Percentiles rank a stretch among this genome's conserved stretches.
Evolutionary conservation across 2,113 vertebrate species (phyloP).

Genomic region (Vulpes lagopus): DNA sequence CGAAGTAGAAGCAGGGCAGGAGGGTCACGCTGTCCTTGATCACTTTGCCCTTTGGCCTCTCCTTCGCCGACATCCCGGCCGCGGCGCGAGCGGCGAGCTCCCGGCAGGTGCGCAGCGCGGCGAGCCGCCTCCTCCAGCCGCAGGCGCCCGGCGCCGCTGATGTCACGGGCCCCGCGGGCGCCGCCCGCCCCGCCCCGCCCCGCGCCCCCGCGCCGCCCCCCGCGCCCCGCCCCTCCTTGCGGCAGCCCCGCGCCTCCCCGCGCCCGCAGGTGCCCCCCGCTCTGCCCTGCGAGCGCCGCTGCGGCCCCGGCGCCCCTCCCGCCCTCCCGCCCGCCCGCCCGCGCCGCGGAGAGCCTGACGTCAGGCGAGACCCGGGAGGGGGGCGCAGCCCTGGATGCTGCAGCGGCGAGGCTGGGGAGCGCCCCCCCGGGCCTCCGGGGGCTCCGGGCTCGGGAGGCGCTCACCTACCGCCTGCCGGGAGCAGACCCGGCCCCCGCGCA

Average conservation of each 20-base stretch:
- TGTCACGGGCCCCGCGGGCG: slow-evolving; percentile 86
- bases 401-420: background rate
- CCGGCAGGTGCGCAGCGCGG: slow-evolving; percentile 67
- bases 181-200: slow-evolving; percentile 60
- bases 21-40: slow-evolving; percentile 97
- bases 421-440: background rate
- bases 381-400: slow-evolving; percentile 59
- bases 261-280: background rate
- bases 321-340: slow-evolving; percentile 60
- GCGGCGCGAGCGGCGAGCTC: slow-evolving; percentile 75
- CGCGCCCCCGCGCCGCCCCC: slow-evolving; percentile 41
- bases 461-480: background rate
- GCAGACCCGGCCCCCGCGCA: background rate
- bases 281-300: background rate
- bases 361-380: slow-evolving; percentile 75
- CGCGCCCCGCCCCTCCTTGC: slow-evolving; percentile 70
- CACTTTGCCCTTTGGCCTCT: slow-evolving; percentile 90
- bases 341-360: slow-evolving; percentile 81
- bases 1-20: slow-evolving; percentile 98
- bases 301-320: slow-evolving; percentile 32
- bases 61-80: slow-evolving; percentile 93
- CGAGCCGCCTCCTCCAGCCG: slow-evolving; percentile 78
- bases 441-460: background rate
- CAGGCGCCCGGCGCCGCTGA: slow-evolving; percentile 80
- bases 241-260: slow-evolving; percentile 51